These are phyloP conservation scores for Bembecia ichneumoniformis DNA, from an alignment of 2,888 invertebrate genomes.

Conservation along the genomic window DNA sequence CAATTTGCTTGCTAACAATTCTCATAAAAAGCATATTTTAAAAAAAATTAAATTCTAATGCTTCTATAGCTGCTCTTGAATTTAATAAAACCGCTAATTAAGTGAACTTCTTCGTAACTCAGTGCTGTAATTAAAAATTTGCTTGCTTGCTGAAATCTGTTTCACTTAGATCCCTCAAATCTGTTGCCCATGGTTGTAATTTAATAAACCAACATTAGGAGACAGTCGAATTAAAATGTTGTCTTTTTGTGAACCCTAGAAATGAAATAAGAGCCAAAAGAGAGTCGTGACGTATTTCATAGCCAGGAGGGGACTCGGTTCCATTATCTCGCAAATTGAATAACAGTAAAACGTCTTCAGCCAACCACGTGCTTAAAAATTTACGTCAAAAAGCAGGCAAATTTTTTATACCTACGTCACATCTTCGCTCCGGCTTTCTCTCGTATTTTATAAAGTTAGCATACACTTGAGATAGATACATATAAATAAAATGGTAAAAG, in stretches of 20 bases:
- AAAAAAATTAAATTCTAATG: too few species aligned
- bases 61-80: too few species aligned
- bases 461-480: not conserved
- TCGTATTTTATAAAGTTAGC: not conserved
- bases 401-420: not conserved
- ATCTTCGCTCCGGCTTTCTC: slow-evolving; percentile 1
- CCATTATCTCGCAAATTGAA: slow-evolving; percentile 6
- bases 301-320: not conserved
- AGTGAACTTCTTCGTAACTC: too few species aligned
- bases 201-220: too few species aligned
- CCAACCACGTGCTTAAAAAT: slow-evolving; percentile 1
- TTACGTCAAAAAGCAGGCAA: not conserved
- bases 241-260: not conserved
- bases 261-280: not conserved
- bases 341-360: slow-evolving; percentile 2
- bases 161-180: too few species aligned
- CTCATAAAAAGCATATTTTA: too few species aligned
- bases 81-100: too few species aligned
- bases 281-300: not conserved
- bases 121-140: too few species aligned
- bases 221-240: too few species aligned
- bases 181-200: too few species aligned
- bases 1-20: too few species aligned
- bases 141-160: too few species aligned
- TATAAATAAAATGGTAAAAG: not conserved